A percentile compares a stretch with the other conserved stretches of the same genome.
phyloP scores from a whole-genome alignment of 2,113 vertebrate species.

The Chrysemys picta region DNA sequence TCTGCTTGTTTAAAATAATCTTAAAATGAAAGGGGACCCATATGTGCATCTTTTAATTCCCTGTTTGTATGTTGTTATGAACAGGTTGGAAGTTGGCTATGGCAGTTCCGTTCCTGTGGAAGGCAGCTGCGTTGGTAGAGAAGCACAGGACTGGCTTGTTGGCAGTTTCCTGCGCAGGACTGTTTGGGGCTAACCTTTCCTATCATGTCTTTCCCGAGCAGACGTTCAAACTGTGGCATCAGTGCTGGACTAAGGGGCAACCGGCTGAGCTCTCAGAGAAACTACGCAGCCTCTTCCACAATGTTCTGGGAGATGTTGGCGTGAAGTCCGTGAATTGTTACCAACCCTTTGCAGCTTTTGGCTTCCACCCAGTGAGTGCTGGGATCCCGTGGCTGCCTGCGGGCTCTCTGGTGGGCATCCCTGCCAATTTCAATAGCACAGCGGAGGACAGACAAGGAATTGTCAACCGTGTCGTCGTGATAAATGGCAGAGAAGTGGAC shows the following conservation, averaged over 20 bases:
- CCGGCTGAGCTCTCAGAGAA: constrained; percentile 78
- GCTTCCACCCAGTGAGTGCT: constrained; percentile 91
- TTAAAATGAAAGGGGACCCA: background rate
- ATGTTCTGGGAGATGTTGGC: constrained; percentile 83
- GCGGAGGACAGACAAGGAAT: constrained; percentile 73
- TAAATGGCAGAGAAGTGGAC: constrained; percentile 84
- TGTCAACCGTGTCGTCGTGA: constrained; percentile 80
- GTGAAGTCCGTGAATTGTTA: constrained; percentile 75
- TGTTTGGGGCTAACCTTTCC: constrained; percentile 86
- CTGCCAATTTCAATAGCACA: constrained; percentile 87
- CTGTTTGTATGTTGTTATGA: constrained; percentile 51
- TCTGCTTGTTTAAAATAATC: background rate
- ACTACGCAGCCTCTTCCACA: constrained; percentile 80
- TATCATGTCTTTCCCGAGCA: constrained; percentile 86
- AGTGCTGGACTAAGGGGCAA: constrained; percentile 88
- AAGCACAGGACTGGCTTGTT: constrained; percentile 84
- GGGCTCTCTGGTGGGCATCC: constrained; percentile 89
- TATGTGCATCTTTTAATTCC: constrained; percentile 34
- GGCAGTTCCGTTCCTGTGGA: constrained; percentile 79
- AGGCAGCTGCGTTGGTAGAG: constrained; percentile 81
- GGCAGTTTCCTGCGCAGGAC: constrained; percentile 82
- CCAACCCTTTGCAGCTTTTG: constrained; percentile 86
- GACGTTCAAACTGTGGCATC: constrained; percentile 84
- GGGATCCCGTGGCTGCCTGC: constrained; percentile 88
- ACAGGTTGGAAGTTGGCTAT: constrained; percentile 74